phyloP scores from a whole-genome alignment of 2,113 vertebrate genomes.

The Microtus richardsoni region DNA sequence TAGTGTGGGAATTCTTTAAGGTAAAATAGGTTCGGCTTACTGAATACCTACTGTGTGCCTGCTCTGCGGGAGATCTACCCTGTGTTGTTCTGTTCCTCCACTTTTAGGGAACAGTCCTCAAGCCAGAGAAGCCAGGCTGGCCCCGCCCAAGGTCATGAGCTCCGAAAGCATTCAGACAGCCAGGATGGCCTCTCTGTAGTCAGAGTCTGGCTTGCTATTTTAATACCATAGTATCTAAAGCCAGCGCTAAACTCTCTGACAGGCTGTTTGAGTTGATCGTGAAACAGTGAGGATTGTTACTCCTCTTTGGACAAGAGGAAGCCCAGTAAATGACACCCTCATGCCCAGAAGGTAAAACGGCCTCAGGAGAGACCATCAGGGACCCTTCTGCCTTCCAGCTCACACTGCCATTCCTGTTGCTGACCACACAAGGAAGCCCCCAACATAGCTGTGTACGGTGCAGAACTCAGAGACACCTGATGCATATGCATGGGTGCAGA shows the following conservation, averaged over 20 bases:
- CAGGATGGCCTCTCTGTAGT: background rate
- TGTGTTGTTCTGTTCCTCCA: background rate
- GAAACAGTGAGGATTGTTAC: background rate
- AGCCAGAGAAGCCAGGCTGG: background rate
- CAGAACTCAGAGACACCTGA: constrained; percentile 29
- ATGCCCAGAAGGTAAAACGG: background rate
- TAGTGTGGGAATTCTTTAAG: background rate
- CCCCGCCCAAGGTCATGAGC: background rate
- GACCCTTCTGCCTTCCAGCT: background rate
- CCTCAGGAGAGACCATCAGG: fast-evolving
- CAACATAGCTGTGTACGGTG: background rate
- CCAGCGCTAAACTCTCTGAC: background rate
- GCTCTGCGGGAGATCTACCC: background rate
- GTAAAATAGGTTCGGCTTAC: background rate
- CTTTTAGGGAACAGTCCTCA: background rate
- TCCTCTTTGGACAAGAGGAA: background rate
- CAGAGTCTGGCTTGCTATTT: background rate
- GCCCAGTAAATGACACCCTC: background rate
- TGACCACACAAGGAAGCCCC: constrained; percentile 17
- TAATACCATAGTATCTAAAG: background rate
- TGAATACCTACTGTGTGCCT: constrained; percentile 32
- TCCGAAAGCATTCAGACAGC: background rate
- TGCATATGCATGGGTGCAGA: constrained; percentile 39
- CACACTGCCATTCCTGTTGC: background rate
- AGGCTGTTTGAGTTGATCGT: background rate